Conservation (phyloP, 1,140 invertebrate genomes). For the Melitaea cinxia region DNA sequence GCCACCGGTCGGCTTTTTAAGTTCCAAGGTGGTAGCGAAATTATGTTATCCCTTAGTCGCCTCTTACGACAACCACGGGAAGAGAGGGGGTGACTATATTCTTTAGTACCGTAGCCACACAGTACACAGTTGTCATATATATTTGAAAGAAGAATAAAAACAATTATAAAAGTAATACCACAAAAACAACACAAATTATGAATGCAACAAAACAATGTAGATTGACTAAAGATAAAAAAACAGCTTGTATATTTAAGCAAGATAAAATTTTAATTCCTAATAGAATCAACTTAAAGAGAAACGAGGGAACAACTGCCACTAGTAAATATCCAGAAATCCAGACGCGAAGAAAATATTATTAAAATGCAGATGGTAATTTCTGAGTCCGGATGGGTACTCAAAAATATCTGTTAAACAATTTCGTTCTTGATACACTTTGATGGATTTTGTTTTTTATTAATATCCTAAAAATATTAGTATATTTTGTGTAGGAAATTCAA, state of each 20-base stretch:
- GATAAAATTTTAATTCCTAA: conserved; percentile 5
- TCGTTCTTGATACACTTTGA: background rate
- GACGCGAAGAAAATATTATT: conserved; percentile 39
- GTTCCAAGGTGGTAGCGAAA: too few relatives aligned
- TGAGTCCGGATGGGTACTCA: background rate
- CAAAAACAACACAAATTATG: too few relatives aligned
- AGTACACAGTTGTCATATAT: too few relatives aligned
- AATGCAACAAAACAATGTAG: too few relatives aligned
- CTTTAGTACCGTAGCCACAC: too few relatives aligned
- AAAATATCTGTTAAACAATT: conserved; percentile 7
- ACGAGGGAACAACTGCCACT: conserved; percentile 24
- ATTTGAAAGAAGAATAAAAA: too few relatives aligned
- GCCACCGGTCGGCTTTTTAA: too few relatives aligned
- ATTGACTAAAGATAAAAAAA: background rate
- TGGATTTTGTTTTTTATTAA: background rate
- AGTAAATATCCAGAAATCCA: conserved; percentile 21
- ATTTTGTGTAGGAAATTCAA: background rate
- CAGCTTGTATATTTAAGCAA: background rate
- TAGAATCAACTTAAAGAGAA: conserved; percentile 5
- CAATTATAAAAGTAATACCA: too few relatives aligned
- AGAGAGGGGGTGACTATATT: too few relatives aligned
- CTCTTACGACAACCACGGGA: too few relatives aligned
- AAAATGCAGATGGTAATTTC: conserved; percentile 15
- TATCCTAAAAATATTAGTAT: background rate
- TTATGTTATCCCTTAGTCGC: too few relatives aligned